Conservation (phyloP, 1,140 invertebrate species). For the Platorchestia sp. region DNA sequence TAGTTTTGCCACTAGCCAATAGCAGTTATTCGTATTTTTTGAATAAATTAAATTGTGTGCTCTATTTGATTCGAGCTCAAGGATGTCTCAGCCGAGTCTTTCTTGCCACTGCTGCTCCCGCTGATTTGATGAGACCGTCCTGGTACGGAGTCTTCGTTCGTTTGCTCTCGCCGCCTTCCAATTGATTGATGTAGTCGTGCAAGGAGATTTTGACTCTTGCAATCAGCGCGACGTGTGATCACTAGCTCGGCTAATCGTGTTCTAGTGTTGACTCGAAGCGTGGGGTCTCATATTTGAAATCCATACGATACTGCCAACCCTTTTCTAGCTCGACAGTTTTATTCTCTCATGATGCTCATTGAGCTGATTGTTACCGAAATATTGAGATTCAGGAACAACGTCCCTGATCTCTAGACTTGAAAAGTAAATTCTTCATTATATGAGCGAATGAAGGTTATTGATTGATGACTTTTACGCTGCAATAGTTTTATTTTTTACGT, state of each 20-base stretch:
- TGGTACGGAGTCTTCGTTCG: neutral
- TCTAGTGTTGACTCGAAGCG: conserved; percentile 40
- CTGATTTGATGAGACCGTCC: conserved; percentile 6
- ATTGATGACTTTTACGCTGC: neutral
- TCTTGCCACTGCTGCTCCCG: neutral
- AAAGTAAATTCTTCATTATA: conserved; percentile 32
- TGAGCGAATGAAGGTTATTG: neutral
- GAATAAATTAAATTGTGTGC: neutral
- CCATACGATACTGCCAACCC: neutral
- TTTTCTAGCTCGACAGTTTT: neutral
- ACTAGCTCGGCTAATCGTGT: conserved; percentile 37
- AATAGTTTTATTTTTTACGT: neutral
- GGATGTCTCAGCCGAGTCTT: neutral
- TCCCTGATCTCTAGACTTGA: neutral
- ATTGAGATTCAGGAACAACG: neutral
- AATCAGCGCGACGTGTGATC: conserved; percentile 27
- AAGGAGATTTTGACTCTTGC: neutral
- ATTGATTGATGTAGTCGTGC: conserved; percentile 26
- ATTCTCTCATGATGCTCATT: neutral
- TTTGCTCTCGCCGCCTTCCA: conserved; percentile 2
- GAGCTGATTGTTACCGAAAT: neutral
- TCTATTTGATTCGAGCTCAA: neutral
- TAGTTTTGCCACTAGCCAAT: no score
- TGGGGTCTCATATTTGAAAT: neutral
- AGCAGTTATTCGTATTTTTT: neutral